Evolutionary conservation across 1,140 invertebrate species (phyloP), one percentile per base, ranked within the genome.

Genomic region (Cylas formicarius): DNA sequence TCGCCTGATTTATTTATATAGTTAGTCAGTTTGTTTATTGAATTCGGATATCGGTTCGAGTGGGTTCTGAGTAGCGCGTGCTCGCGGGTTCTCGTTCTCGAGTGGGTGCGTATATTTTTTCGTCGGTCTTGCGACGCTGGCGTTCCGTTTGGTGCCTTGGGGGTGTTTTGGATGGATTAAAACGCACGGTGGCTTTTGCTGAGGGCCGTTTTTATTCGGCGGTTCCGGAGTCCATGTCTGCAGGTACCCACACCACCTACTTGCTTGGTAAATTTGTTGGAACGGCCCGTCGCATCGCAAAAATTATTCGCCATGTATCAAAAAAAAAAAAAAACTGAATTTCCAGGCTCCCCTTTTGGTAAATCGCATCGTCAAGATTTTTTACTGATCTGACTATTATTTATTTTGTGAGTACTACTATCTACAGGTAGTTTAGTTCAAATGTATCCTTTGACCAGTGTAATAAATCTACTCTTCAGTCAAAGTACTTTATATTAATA

Each of bases 1-100:
- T 66, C 62, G 55, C 61, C n/a, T 66, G 63, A 66, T 66, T 66
- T 66, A 66, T 66, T 66, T 66, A 66, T 66, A 66, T 66, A 66
- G 63, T 66, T 66, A 66, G 63, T 63, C 63, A 61, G 63, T 66
- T 66, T 66, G 63, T 66, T 66, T 66, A 65, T 65, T 63, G 63
- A 64, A 66, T 66, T 64, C 58, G 61, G 62, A 50, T 60, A 64
- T 63, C 58, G 62, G 44, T 57, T 56, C 55, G 58, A 60, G 52
- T 57, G 57, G 56, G 53, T 55, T 55, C 33, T 46, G 31, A 44
- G 40, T 38, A 37, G 44, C 39, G 44, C 33, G 41, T 43, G 47
- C 38, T 41, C 33, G 19, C 34, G 38, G 48, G 52, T 48, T 41
- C 41, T 43, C 40, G 41, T 35, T 31, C 28, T 48, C 53, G 52